Conservation (phyloP, 2,888 invertebrate species). For the Pandemis cinnamomeana region DNA sequence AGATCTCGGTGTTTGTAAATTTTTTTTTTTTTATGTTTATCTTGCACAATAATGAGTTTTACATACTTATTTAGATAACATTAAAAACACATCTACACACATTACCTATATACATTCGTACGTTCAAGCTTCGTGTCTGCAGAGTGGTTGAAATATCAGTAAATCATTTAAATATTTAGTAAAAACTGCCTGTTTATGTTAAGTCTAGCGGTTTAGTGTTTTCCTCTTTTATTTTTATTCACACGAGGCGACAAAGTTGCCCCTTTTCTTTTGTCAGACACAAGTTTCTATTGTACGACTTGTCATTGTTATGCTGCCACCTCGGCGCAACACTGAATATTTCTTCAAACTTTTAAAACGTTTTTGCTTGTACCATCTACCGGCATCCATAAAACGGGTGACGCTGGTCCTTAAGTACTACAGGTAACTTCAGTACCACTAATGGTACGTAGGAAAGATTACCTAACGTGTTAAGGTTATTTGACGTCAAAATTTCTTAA, state of each 20-base stretch:
- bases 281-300: conserved; percentile 71
- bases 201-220: conserved; percentile 60
- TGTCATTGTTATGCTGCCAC: conserved; percentile 69
- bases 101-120: too few species aligned
- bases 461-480: not conserved
- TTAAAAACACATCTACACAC: too few species aligned
- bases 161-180: conserved; percentile 15
- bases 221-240: conserved; percentile 69
- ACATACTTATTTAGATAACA: too few species aligned
- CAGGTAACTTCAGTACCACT: too few species aligned
- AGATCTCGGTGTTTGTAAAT: too few species aligned
- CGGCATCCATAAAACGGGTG: conserved; percentile 39
- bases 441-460: not conserved
- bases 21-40: too few species aligned
- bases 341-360: conserved; percentile 51
- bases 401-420: not conserved
- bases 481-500: too few species aligned
- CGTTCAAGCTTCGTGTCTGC: not conserved
- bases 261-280: conserved; percentile 69
- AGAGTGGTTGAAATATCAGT: not conserved
- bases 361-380: conserved; percentile 45
- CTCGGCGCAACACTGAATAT: conserved; percentile 51
- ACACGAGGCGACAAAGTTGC: conserved; percentile 60
- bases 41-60: too few species aligned
- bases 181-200: conserved; percentile 40